phyloP scores from a whole-genome alignment of 2,113 vertebrate genomes.

The Brevimyrus niger region DNA sequence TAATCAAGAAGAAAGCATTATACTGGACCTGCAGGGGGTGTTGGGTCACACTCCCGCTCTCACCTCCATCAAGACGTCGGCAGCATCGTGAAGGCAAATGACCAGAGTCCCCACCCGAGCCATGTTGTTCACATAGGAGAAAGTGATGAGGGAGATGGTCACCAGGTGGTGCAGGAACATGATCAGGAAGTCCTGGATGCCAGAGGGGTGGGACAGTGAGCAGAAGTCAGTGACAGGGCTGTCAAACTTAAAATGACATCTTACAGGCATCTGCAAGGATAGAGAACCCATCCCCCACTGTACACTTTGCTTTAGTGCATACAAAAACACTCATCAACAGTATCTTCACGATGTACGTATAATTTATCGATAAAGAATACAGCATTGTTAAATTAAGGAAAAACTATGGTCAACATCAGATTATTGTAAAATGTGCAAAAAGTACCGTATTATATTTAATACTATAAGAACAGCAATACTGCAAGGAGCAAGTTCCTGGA shows the following conservation, averaged over 20 bases:
- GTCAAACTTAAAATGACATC: neutral
- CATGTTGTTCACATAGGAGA: slow-evolving; percentile 96
- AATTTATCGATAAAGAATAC: neutral
- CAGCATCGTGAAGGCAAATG: slow-evolving; percentile 82
- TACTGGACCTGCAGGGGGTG: neutral
- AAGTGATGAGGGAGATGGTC: slow-evolving; percentile 73
- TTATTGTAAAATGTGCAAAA: neutral
- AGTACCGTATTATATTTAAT: neutral
- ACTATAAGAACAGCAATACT: neutral
- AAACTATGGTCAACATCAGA: neutral
- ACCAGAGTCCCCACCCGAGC: slow-evolving; percentile 81
- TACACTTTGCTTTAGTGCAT: neutral
- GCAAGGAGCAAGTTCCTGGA: neutral
- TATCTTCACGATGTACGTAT: neutral
- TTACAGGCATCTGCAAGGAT: neutral
- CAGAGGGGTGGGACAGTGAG: neutral
- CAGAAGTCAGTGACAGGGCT: neutral
- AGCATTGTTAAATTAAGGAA: neutral
- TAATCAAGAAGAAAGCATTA: neutral
- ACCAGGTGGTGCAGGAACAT: slow-evolving; percentile 91
- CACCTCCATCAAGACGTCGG: slow-evolving; percentile 90
- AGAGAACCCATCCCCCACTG: neutral
- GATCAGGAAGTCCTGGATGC: slow-evolving; percentile 80
- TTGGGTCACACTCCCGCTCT: slow-evolving; percentile 31
- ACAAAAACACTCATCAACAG: neutral